phyloP scores from a whole-genome alignment of 1,140 invertebrate genomes.

The Caenorhabditis elegans region DNA sequence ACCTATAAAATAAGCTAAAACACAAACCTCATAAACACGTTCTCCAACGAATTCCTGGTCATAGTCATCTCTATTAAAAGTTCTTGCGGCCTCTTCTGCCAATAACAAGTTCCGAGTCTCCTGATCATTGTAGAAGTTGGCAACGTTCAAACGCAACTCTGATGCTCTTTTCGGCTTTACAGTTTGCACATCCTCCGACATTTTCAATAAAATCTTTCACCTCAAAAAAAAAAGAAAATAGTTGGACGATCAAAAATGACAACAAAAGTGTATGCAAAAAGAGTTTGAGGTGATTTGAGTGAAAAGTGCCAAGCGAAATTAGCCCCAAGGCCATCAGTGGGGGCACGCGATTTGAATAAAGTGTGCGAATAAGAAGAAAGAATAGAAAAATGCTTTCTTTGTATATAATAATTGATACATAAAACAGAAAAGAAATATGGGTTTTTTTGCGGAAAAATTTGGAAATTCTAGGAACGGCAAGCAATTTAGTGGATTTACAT shows the following conservation, averaged over 20 bases:
- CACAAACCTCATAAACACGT: constrained; percentile 15
- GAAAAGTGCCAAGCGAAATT: not conserved
- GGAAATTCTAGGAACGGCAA: too few species aligned
- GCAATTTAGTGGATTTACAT: too few species aligned
- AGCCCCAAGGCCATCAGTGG: not conserved
- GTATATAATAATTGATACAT: not conserved
- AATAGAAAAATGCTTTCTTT: not conserved
- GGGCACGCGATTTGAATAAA: not conserved
- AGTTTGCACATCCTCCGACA: not conserved
- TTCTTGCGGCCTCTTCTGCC: constrained; percentile 14
- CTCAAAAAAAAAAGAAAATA: not conserved
- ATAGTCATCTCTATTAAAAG: not conserved
- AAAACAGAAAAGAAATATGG: too few species aligned
- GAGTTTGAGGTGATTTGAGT: not conserved
- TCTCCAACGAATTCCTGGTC: not conserved
- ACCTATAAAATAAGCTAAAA: not conserved
- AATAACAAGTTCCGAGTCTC: constrained; percentile 9
- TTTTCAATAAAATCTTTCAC: not conserved
- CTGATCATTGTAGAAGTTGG: constrained; percentile 6
- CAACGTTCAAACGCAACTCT: constrained; percentile 31
- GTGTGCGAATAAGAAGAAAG: not conserved
- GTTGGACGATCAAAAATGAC: too few species aligned
- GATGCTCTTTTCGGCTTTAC: not conserved
- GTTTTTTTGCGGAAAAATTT: too few species aligned
- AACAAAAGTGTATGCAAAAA: not conserved